Evolutionary conservation across 2,113 vertebrate species (phyloP).

Genomic region (Gopherus flavomarginatus): DNA sequence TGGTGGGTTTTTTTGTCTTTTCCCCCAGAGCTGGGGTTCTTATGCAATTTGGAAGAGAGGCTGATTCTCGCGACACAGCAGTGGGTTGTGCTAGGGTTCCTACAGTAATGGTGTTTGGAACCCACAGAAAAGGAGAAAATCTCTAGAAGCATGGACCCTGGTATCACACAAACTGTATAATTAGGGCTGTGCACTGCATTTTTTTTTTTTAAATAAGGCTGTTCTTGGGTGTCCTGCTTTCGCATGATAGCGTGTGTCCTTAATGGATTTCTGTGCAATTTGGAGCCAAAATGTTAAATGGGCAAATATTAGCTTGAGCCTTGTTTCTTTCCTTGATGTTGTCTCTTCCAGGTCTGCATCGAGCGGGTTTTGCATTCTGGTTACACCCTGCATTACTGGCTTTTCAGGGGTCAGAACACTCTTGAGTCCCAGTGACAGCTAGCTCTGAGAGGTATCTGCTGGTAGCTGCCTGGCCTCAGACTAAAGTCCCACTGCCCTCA

Average conservation of each 20-base stretch:
- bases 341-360: neutral
- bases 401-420: neutral
- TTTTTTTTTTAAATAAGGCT: neutral
- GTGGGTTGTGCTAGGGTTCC: neutral
- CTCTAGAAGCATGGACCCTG: neutral
- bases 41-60: neutral
- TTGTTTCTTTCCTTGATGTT: neutral
- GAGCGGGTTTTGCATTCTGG: neutral
- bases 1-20: neutral
- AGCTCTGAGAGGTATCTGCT: neutral
- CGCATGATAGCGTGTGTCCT: slow-evolving; percentile 26
- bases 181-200: neutral
- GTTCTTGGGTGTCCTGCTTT: slow-evolving; percentile 16
- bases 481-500: neutral
- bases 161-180: neutral
- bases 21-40: neutral
- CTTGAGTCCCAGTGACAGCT: neutral
- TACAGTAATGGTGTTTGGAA: neutral
- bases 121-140: neutral
- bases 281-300: neutral
- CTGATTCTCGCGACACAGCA: neutral
- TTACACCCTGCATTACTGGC: neutral
- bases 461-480: neutral
- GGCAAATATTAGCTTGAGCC: neutral
- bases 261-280: neutral